A percentile compares a stretch with the other conserved stretches of the same genome.
phyloP scores from a whole-genome alignment of 2,113 vertebrate genomes.

The Hippocampus abdominalis region DNA sequence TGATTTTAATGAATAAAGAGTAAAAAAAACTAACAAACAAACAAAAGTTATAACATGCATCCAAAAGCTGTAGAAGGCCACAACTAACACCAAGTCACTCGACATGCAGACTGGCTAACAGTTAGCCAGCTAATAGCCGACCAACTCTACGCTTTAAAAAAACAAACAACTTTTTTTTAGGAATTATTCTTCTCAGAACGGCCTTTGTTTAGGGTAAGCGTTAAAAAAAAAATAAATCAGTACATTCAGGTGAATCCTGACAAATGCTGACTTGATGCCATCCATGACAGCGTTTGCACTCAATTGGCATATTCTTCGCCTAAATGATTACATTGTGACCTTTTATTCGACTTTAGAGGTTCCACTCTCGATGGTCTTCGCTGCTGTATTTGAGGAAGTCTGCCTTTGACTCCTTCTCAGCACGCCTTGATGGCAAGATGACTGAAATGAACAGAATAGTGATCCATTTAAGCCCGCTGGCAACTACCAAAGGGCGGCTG shows the following conservation, averaged over 20 bases:
- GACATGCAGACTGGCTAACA: background rate
- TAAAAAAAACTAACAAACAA: too few relatives aligned
- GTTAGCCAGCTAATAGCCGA: background rate
- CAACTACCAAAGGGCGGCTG: slow-evolving; percentile 59
- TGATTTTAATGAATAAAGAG: too few relatives aligned
- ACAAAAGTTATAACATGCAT: too few relatives aligned
- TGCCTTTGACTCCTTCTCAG: slow-evolving; percentile 39
- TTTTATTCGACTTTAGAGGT: background rate
- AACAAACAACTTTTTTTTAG: too few relatives aligned
- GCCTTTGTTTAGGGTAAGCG: too few relatives aligned
- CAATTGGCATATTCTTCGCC: too few relatives aligned
- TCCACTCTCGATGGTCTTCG: background rate
- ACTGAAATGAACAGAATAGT: slow-evolving; percentile 59
- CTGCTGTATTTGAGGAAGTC: background rate
- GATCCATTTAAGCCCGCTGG: slow-evolving; percentile 60
- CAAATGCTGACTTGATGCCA: too few relatives aligned
- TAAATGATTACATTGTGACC: background rate
- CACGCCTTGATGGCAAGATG: slow-evolving; percentile 43
- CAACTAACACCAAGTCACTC: background rate
- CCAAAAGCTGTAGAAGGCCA: too few relatives aligned
- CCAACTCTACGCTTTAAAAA: background rate
- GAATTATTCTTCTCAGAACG: too few relatives aligned
- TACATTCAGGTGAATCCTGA: too few relatives aligned
- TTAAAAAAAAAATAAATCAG: too few relatives aligned
- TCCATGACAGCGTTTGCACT: too few relatives aligned